Conservation (phyloP, 2,888 invertebrate genomes). For the Stenodera caucasica region DNA sequence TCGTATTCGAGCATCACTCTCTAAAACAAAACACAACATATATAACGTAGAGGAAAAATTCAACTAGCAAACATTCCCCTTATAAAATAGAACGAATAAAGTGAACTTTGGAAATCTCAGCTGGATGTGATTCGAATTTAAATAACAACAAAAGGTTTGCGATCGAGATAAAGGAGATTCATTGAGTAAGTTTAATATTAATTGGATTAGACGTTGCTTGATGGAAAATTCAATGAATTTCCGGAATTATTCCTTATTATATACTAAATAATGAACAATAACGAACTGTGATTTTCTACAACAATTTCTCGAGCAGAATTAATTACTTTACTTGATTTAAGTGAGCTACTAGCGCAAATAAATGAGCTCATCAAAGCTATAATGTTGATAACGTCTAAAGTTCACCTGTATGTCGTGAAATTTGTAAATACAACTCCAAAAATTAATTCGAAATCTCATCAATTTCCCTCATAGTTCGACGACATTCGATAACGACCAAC, state of each 20-base stretch:
- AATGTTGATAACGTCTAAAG: too few species aligned
- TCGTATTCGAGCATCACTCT: constrained; percentile 15
- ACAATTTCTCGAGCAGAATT: not conserved
- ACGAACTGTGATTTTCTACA: too few species aligned
- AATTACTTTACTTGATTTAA: not conserved
- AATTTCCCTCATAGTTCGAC: too few species aligned
- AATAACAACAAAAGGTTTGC: constrained; percentile 23
- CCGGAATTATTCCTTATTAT: not conserved
- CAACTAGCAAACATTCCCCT: constrained; percentile 6
- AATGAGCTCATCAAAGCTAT: not conserved
- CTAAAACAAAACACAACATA: constrained; percentile 22
- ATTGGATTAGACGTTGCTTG: constrained; percentile 12
- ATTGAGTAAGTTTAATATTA: constrained; percentile 20
- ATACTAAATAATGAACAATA: too few species aligned
- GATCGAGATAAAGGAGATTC: constrained; percentile 18
- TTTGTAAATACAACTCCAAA: too few species aligned
- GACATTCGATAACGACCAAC: constrained; percentile 32
- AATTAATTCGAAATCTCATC: too few species aligned
- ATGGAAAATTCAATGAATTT: not conserved
- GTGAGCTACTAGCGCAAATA: not conserved
- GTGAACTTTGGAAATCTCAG: constrained; percentile 26
- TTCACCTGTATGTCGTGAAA: too few species aligned
- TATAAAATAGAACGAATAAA: constrained; percentile 13
- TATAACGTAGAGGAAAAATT: not conserved
- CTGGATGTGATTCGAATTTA: constrained; percentile 32